Evolutionary conservation across 2,888 invertebrate species (phyloP).

Genomic region (Drosophila mimetica): DNA sequence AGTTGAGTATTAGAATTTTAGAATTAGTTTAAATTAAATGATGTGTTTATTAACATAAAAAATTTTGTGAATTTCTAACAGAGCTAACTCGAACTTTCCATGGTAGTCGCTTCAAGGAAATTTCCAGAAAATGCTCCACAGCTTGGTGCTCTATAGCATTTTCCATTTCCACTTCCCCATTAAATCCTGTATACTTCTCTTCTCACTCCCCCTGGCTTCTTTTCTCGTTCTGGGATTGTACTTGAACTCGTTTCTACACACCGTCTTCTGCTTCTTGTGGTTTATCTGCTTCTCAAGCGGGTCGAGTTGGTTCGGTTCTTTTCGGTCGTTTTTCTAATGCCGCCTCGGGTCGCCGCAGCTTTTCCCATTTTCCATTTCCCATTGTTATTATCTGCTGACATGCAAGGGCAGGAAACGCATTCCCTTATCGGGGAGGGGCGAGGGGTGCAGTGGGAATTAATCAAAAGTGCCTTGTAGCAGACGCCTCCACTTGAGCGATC

Average conservation of each 20-base stretch:
- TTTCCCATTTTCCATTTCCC: slow-evolving; percentile 27
- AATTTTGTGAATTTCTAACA: neutral
- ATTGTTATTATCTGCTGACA: slow-evolving; percentile 65
- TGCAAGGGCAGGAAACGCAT: slow-evolving; percentile 72
- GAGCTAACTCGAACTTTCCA: neutral
- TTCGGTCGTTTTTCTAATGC: slow-evolving; percentile 30
- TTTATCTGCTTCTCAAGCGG: slow-evolving; percentile 18
- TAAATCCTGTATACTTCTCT: neutral
- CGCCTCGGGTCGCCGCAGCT: neutral
- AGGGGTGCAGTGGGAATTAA: slow-evolving; percentile 57
- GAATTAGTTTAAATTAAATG: too few species aligned
- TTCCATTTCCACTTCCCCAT: slow-evolving; percentile 10
- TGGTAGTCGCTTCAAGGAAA: slow-evolving; percentile 21
- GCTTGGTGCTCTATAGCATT: slow-evolving; percentile 16
- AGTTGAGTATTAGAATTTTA: too few species aligned
- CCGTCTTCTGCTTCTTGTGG: slow-evolving; percentile 10
- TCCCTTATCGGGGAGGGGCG: slow-evolving; percentile 56
- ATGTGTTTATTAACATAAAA: neutral
- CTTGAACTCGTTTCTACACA: slow-evolving; percentile 35
- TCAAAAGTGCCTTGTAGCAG: slow-evolving; percentile 70
- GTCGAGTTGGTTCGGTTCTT: slow-evolving; percentile 30
- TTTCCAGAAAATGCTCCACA: slow-evolving; percentile 11
- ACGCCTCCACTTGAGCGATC: slow-evolving; percentile 66
- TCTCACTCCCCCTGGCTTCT: slow-evolving; percentile 16
- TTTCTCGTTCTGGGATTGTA: slow-evolving; percentile 27